Base-by-base conservation (phyloP, 2,113 vertebrate species). In the Trematomus loennbergii region DNA sequence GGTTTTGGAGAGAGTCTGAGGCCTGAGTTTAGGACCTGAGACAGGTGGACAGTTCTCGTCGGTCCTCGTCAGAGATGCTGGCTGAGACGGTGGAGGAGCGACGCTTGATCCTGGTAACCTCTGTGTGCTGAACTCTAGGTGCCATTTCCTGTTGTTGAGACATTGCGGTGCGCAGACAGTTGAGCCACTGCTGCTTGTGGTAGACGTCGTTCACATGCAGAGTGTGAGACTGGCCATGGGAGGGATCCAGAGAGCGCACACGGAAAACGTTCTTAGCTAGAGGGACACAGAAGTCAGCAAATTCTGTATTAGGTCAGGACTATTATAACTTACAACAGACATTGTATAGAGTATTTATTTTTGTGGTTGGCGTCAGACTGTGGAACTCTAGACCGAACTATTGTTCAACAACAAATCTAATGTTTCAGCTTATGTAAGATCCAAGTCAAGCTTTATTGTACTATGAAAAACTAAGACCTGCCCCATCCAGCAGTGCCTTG, bases 151-250 rank as follows among this genome's bases (percentile, higher is more conserved):
- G 89, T 25, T 87, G 87, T 12, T 90, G 90, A 43, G 84, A 17
- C 62, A 97, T 92, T 17, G 98, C 98, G 0, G 78, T 73, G 20
- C 96, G 97, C 16, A 99, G 94, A 64, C 97, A 97, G 61, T 96
- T 98, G 64, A 98, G 94, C 98, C 98, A 99, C 60, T 99, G 98
- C 90, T 99, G 98, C 92, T 99, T 99, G 93, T 98, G 97, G 94
- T 98, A 99, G 29, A 98, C 78, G 0, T 99, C 97, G 1, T 97
- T 98, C 87, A 97, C 97, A 59, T 97, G 96, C 15, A 99, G 95
- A 0, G 97, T 99, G 93, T 99, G 97, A 0, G 96, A 95, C 78
- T 99, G 98, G 78, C 97, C 96, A 0, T 92, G 94, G 15, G 88
- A 80, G 0, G 96, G 90, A 1, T 98, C 97, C 59, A 94, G 83